These are phyloP conservation scores for Drosophila serrata DNA, from an alignment of 1,140 invertebrate species.

Conservation along the genomic window DNA sequence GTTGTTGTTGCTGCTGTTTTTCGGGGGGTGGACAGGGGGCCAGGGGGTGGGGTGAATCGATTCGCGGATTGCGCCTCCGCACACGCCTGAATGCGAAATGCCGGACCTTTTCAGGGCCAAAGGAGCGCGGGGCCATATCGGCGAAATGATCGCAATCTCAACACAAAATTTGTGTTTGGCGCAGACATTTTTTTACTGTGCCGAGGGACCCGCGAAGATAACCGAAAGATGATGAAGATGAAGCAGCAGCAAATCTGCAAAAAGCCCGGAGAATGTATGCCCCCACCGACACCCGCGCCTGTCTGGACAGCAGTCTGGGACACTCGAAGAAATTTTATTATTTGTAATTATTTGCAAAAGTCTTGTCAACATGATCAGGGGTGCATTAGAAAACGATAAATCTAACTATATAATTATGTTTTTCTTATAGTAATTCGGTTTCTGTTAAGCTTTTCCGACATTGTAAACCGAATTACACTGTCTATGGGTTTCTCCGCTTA, in stretches of 20 bases:
- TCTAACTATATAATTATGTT: too few relatives aligned
- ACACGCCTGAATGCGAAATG: constrained; percentile 79
- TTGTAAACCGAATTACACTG: not conserved
- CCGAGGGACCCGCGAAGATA: constrained; percentile 53
- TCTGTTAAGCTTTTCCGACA: not conserved
- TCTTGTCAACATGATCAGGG: not conserved
- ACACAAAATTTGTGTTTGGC: constrained; percentile 83
- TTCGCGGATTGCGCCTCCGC: constrained; percentile 68
- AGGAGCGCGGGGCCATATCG: constrained; percentile 53
- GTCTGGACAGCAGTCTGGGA: constrained; percentile 12
- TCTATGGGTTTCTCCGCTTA: not conserved
- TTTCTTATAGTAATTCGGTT: too few relatives aligned
- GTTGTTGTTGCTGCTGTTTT: constrained; percentile 15
- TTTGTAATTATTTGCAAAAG: not conserved
- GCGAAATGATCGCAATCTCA: constrained; percentile 82
- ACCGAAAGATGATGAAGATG: constrained; percentile 80
- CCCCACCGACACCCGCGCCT: constrained; percentile 29
- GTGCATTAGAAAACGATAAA: not conserved
- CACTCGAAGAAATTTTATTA: constrained; percentile 2
- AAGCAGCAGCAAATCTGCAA: constrained; percentile 79
- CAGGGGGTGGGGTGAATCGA: constrained; percentile 32
- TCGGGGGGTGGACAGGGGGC: constrained; percentile 14
- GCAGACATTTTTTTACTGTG: constrained; percentile 82
- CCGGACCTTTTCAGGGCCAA: constrained; percentile 13
- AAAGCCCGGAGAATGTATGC: constrained; percentile 49